Evolutionary conservation across 2,113 vertebrate species (phyloP), one percentile per base, ranked within the genome.

Genomic region (Pteruthius melanotis): DNA sequence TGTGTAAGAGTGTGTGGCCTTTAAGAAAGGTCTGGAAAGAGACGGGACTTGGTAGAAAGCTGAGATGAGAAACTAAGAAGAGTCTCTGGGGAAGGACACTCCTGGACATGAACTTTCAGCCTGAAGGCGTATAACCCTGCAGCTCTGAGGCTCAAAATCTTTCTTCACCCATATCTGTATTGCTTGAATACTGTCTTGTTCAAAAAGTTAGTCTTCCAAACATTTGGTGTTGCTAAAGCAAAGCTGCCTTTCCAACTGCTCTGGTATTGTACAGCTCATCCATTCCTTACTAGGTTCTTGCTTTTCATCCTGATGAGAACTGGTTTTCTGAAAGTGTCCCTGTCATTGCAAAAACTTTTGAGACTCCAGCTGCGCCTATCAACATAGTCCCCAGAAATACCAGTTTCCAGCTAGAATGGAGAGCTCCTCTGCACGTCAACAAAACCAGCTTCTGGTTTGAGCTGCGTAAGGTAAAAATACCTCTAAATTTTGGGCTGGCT

Each of bases 401-500:
- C 16, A 98, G 93, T 88, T 85, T 98, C 45, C 93, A 95, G 22
- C 87, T 98, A 42, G 69, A 94, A 44, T 98, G 98, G 98, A 97
- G 80, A 79, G 83, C 95, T 93, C 97, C 98, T 69, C 64, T 88
- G n/a, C 91, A 97, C 2, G 4, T 95, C 65, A 94, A 82, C 47
- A 96, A 95, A 89, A 86, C 33, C 76, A 94, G 72, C 56, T 98
- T 98, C 94, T 97, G 97, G 96, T 97, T 98, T 96, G 97, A 98
- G 83, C 90, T 98, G 27, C 7, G 26, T 64, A 95, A 98, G 98
- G 98, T 98, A 98, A 94, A 95, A 79, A 61, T 53, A 18, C 3
- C 5, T 19, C 40, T 53, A 47, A 12, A 5, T 39, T n/a, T 83
- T 19, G 42, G 30, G 14, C 16, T 56, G 17, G 11, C 2, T 20